Percentiles rank a stretch among this genome's conserved stretches.
phyloP scores from a whole-genome alignment of 2,797 vertebrate genomes.

The Pangasius djambal region DNA sequence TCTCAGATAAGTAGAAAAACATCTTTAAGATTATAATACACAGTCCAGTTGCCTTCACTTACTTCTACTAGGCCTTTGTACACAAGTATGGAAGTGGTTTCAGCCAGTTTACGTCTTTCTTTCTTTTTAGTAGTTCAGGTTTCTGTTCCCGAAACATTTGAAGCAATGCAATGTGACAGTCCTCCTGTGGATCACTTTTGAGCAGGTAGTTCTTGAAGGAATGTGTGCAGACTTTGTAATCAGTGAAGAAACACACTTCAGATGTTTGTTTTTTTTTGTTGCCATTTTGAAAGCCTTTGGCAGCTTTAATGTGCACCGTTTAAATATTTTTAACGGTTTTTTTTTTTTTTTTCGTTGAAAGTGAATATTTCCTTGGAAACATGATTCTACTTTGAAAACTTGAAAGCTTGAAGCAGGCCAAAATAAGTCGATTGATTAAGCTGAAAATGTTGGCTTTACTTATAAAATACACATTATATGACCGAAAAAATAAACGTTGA shows the following conservation, averaged over 20 bases:
- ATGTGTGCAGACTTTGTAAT: not conserved
- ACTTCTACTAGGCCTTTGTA: not conserved
- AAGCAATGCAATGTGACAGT: not conserved
- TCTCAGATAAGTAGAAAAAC: not conserved
- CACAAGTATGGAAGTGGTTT: not conserved
- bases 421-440: too few relatives aligned
- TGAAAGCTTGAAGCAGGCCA: not conserved
- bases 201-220: not conserved
- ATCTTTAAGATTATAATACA: not conserved
- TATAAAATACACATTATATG: not conserved
- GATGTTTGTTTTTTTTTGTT: not conserved
- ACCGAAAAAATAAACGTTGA: not conserved
- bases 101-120: not conserved
- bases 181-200: too few relatives aligned
- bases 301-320: not conserved
- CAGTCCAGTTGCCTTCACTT: not conserved
- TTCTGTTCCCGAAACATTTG: not conserved
- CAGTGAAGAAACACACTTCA: not conserved
- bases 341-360: not conserved
- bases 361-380: not conserved
- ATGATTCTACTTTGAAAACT: not conserved
- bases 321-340: not conserved
- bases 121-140: not conserved
- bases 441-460: not conserved
- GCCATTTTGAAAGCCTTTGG: not conserved